Base-by-base conservation (phyloP, 2,113 vertebrate genomes). In the Pteronura brasiliensis region DNA sequence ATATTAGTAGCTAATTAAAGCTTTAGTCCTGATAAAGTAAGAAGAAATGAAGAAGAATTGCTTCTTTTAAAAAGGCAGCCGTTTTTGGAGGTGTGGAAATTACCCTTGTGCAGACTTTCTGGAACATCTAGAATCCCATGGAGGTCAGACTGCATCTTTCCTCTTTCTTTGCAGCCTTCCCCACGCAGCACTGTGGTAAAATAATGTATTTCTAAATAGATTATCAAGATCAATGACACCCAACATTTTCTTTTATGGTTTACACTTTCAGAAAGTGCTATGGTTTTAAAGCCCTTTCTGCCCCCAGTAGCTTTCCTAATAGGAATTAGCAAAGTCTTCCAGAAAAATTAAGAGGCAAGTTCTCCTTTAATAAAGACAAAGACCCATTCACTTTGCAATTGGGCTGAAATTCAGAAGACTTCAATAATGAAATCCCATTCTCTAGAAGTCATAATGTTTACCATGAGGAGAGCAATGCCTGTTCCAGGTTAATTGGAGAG, bases 381-480 rank as follows among this genome's bases (percentile, higher is more conserved):
- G 97, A 82, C 69, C 59, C 92, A 65, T 96, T 93, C 52, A 21
- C 76, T 97, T 95, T 86, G 95, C 96, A 95, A 65, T 4, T 71
- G 96, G 76, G 55, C 95, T 96, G 91, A 96, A 97, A 97, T 97
- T 98, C 95, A 80, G 69, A 86, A 69, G 92, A 63, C 67, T 86
- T 96, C 97, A 80, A 13, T 93, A 97, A 98, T 97, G 94, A 95
- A 97, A 96, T 44, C 80, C 79, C 72, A 17, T 94, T 85, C 95
- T 96, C 96, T 79, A 61, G 80, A 90, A 98, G 88, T 83, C 96
- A 63, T 39, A 21, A 47, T 96, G 96, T 98, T 96, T 96, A 86
- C 93, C 47, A 7, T 0, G 86, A 94, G 63, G 90, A 81, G 55
- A 95, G 93, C 31, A 87, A 88, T 42, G 82, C 72, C 87, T 84